phyloP scores from a whole-genome alignment of 2,888 invertebrate genomes.

The Tryphoninae sp. region DNA sequence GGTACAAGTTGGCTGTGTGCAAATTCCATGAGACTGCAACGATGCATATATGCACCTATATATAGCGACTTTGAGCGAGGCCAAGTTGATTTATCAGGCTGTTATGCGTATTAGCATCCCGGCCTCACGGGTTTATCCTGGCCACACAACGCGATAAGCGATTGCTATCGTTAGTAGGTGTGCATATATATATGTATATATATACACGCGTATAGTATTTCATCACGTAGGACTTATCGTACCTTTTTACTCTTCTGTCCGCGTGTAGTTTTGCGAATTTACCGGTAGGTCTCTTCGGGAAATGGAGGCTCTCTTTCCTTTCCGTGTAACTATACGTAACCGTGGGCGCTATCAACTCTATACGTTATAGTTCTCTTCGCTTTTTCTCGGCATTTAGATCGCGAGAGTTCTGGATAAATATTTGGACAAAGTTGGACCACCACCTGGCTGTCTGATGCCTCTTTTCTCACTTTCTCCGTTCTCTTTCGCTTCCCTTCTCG shows the following conservation, averaged over 20 bases:
- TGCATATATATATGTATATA: not conserved
- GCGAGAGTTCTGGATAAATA: conserved; percentile 64
- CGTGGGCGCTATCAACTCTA: not conserved
- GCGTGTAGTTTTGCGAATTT: conserved; percentile 35
- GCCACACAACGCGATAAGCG: conserved; percentile 45
- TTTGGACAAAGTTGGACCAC: conserved; percentile 65
- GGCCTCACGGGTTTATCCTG: conserved; percentile 8
- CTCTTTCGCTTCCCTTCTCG: conserved; percentile 36
- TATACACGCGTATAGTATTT: conserved; percentile 16
- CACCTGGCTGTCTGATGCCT: conserved; percentile 60
- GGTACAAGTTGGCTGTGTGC: conserved; percentile 46
- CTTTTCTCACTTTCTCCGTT: conserved; percentile 56
- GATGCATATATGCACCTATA: conserved; percentile 22
- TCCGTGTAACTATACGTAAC: not conserved
- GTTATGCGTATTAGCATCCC: conserved; percentile 53
- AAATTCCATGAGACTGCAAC: conserved; percentile 50
- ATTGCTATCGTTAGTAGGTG: conserved; percentile 36
- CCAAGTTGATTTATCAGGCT: conserved; percentile 54
- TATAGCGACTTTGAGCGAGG: conserved; percentile 1
- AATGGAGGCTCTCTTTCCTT: not conserved
- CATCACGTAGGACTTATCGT: conserved; percentile 33
- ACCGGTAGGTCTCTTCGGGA: conserved; percentile 21
- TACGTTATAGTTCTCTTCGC: not conserved
- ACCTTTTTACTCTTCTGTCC: conserved; percentile 9
- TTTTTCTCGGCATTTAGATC: conserved; percentile 47